Percentiles rank a stretch among this genome's conserved stretches.
Evolutionary conservation across 1,140 invertebrate genomes (phyloP).

Genomic region (Conus ventricosus): DNA sequence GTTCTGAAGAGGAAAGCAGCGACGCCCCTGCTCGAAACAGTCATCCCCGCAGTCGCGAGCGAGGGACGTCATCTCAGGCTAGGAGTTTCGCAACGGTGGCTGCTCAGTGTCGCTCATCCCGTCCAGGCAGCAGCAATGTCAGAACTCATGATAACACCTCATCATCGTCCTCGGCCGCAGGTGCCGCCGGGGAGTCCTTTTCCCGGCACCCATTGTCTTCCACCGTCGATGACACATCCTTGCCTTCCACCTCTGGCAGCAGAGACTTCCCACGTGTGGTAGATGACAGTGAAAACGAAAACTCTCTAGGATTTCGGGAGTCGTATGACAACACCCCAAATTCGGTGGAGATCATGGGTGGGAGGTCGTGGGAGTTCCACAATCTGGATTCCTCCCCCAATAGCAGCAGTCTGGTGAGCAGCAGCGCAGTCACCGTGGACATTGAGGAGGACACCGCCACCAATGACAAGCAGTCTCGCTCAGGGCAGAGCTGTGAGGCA

Average conservation of each 20-base stretch:
- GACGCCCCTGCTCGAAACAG: not conserved
- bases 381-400: slow-evolving; percentile 28
- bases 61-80: not conserved
- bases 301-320: slow-evolving; percentile 21
- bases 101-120: not conserved
- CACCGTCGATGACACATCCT: not conserved
- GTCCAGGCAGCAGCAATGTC: not conserved
- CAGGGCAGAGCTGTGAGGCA: not conserved
- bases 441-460: not conserved
- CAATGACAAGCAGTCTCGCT: not conserved
- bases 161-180: not conserved
- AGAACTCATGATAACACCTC: not conserved
- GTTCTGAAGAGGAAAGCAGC: slow-evolving; percentile 65
- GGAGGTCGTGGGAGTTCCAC: slow-evolving; percentile 20
- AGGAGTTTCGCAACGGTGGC: slow-evolving; percentile 14
- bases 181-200: not conserved
- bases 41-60: not conserved
- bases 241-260: slow-evolving; percentile 22
- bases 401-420: slow-evolving; percentile 16
- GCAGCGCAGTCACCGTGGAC: not conserved
- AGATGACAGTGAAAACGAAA: slow-evolving; percentile 34
- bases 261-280: not conserved
- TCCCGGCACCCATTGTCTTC: not conserved
- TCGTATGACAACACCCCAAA: slow-evolving; percentile 28
- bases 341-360: slow-evolving; percentile 26